A percentile compares a stretch with the other conserved stretches of the same genome.
Conservation (phyloP, 2,888 invertebrate genomes). For the Actias luna region DNA sequence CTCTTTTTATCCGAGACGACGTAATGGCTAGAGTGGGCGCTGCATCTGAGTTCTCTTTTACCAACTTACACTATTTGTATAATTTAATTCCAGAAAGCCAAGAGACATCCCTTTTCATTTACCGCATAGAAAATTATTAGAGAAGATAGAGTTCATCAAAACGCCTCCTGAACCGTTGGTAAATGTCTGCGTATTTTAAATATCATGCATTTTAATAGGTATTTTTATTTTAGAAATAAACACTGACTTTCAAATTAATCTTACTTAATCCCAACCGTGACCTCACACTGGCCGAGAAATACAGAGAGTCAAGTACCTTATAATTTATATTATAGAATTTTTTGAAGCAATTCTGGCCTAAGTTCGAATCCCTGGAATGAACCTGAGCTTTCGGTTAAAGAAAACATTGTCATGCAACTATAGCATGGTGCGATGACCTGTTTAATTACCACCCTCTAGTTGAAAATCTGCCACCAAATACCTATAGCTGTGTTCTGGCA, state of each 20-base stretch:
- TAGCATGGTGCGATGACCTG: too few relatives aligned
- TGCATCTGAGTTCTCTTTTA: too few relatives aligned
- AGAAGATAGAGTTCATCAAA: constrained; percentile 82
- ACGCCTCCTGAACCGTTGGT: constrained; percentile 83
- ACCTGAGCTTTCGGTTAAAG: too few relatives aligned
- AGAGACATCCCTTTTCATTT: constrained; percentile 80
- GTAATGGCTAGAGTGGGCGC: too few relatives aligned
- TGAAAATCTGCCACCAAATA: too few relatives aligned
- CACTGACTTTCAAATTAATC: neutral
- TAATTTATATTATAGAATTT: neutral
- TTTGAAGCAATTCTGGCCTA: too few relatives aligned
- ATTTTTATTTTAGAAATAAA: neutral
- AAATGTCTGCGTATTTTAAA: constrained; percentile 27
- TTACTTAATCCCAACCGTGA: neutral
- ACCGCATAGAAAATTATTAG: constrained; percentile 83
- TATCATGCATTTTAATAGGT: neutral
- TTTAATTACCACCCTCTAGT: too few relatives aligned
- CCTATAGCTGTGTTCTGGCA: too few relatives aligned
- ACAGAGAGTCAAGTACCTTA: neutral
- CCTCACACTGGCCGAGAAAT: neutral
- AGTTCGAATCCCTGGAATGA: too few relatives aligned
- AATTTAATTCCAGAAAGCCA: constrained; percentile 60
- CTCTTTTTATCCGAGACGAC: too few relatives aligned
- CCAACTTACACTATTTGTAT: neutral
- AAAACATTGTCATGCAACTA: too few relatives aligned